These are phyloP conservation scores for Phataginus tetradactyla DNA, from an alignment of 2,797 vertebrate species.

Conservation along the genomic window DNA sequence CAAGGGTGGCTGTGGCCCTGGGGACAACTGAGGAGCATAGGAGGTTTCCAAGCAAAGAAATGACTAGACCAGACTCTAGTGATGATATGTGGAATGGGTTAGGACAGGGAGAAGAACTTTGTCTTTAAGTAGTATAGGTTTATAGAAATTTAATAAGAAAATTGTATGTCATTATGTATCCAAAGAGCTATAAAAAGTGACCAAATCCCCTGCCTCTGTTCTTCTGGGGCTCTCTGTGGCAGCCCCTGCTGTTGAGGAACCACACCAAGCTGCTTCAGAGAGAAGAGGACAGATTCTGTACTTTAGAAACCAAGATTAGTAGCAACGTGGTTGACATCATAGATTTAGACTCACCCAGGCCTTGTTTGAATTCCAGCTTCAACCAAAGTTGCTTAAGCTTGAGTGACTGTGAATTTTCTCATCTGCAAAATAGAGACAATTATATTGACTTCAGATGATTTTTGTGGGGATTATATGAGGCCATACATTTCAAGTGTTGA, in stretches of 20 bases:
- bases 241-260: not conserved
- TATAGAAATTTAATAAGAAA: not conserved
- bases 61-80: not conserved
- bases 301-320: not conserved
- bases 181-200: not conserved
- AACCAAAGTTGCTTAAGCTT: not conserved
- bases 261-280: not conserved
- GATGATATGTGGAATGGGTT: not conserved
- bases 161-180: not conserved
- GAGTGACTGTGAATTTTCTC: not conserved
- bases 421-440: not conserved
- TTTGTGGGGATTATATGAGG: not conserved
- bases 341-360: not conserved
- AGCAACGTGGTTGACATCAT: not conserved
- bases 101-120: not conserved
- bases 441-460: not conserved
- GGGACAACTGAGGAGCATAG: not conserved
- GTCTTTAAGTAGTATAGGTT: not conserved
- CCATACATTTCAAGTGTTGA: not conserved
- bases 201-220: not conserved
- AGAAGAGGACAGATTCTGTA: not conserved
- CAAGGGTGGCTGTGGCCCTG: not conserved
- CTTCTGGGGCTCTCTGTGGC: not conserved
- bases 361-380: conserved; percentile 25
- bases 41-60: not conserved